Conservation (phyloP, 2,888 invertebrate genomes). For the Linyphia triangularis region DNA sequence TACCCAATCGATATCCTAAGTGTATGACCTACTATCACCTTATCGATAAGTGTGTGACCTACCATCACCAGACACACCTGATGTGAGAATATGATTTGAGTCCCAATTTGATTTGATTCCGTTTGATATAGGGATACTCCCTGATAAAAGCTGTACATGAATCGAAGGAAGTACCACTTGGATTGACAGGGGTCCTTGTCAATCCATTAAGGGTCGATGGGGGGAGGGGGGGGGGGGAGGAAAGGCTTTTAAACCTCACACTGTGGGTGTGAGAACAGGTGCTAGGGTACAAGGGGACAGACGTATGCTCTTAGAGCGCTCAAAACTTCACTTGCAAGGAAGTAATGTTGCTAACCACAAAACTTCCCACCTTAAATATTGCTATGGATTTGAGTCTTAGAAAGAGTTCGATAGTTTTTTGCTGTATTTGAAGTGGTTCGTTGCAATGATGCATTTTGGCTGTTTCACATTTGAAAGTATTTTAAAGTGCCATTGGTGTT, state of each 20-base stretch:
- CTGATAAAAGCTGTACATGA: constrained; percentile 24
- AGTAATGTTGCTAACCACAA: constrained; percentile 57
- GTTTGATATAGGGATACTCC: constrained; percentile 50
- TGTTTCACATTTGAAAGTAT: not conserved
- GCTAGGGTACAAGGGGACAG: constrained; percentile 52
- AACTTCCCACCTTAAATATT: constrained; percentile 46
- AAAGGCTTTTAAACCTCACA: constrained; percentile 47
- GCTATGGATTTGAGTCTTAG: constrained; percentile 29
- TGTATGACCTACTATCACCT: not conserved
- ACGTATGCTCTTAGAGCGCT: constrained; percentile 60
- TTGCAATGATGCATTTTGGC: not conserved
- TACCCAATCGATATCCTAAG: not conserved
- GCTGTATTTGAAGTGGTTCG: not conserved
- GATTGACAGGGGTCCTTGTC: constrained; percentile 38
- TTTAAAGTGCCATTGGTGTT: too few species aligned
- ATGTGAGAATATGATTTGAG: not conserved
- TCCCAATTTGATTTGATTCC: constrained; percentile 23
- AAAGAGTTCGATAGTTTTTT: not conserved
- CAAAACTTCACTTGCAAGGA: constrained; percentile 25
- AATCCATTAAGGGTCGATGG: constrained; percentile 73
- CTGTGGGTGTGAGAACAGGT: constrained; percentile 51
- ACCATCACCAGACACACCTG: not conserved
- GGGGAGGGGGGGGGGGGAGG: constrained; percentile 19
- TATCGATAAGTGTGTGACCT: not conserved
- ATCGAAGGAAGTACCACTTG: constrained; percentile 20